These are phyloP conservation scores for Lingula anatina DNA, from an alignment of 2,888 invertebrate genomes.

Conservation along the genomic window DNA sequence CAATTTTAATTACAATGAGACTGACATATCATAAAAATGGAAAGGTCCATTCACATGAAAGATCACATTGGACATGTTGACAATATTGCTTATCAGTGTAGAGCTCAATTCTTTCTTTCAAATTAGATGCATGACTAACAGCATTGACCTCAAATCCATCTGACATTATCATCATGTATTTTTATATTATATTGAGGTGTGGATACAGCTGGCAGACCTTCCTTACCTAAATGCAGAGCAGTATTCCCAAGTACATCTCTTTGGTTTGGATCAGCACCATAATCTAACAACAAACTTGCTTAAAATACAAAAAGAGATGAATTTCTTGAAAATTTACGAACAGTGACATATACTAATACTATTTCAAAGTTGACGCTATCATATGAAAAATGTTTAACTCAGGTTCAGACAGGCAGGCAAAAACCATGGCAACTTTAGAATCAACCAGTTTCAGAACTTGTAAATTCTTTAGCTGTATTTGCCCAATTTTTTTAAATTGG, in stretches of 20 bases:
- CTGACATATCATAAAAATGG: too few species aligned
- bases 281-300: slow-evolving; percentile 63
- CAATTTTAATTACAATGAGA: too few species aligned
- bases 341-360: not conserved
- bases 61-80: too few species aligned
- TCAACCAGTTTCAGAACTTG: not conserved
- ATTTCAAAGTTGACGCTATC: too few species aligned
- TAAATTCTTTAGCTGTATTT: not conserved
- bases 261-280: slow-evolving; percentile 81
- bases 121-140: too few species aligned
- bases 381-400: too few species aligned
- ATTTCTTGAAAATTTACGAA: not conserved
- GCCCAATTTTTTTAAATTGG: not conserved
- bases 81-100: too few species aligned
- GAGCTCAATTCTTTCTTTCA: too few species aligned
- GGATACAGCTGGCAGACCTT: not conserved
- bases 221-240: slow-evolving; percentile 68
- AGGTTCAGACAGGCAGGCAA: not conserved
- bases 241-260: slow-evolving; percentile 83
- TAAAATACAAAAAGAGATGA: too few species aligned
- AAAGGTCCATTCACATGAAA: too few species aligned
- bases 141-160: too few species aligned
- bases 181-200: not conserved
- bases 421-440: not conserved
- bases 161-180: not conserved